These are phyloP conservation scores for Rhopilema esculentum DNA, from an alignment of 30 jellyfish, hydroid and myxozoan genomes.

Conservation along the genomic window DNA sequence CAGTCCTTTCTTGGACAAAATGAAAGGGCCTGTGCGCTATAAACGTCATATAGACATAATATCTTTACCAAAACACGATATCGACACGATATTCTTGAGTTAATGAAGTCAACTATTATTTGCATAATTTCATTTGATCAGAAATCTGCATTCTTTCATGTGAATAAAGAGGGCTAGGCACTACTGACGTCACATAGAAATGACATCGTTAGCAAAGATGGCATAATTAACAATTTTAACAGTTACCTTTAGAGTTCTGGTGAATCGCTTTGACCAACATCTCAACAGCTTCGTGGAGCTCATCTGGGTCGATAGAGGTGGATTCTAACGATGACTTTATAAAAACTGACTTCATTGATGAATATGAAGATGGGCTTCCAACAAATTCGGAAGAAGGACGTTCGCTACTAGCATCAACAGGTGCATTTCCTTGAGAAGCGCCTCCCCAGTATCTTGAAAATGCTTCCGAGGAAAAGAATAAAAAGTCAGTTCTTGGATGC, in stretches of 20 bases:
- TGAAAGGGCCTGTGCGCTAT: too few species aligned
- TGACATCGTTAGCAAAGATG: too few species aligned
- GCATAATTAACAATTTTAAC: neutral
- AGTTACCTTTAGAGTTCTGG: constrained; percentile 57
- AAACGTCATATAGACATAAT: too few species aligned
- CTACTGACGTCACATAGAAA: too few species aligned
- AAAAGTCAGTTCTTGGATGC: too few species aligned
- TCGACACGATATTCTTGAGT: too few species aligned
- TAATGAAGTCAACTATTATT: too few species aligned
- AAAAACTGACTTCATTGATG: constrained; percentile 15
- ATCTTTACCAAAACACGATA: too few species aligned
- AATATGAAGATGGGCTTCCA: constrained; percentile 22
- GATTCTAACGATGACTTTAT: constrained; percentile 21
- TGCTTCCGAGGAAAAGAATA: constrained; percentile 15
- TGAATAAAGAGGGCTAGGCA: too few species aligned
- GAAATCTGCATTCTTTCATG: too few species aligned
- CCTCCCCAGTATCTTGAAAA: constrained; percentile 61
- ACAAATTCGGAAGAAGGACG: neutral
- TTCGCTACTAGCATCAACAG: neutral
- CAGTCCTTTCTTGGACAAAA: too few species aligned
- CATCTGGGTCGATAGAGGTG: constrained; percentile 69
- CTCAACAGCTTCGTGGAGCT: constrained; percentile 75
- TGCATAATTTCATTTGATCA: too few species aligned
- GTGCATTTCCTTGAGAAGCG: neutral
- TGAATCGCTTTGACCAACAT: constrained; percentile 76